Base-by-base conservation (phyloP, 2,113 vertebrate species). In the Papio anubis region DNA sequence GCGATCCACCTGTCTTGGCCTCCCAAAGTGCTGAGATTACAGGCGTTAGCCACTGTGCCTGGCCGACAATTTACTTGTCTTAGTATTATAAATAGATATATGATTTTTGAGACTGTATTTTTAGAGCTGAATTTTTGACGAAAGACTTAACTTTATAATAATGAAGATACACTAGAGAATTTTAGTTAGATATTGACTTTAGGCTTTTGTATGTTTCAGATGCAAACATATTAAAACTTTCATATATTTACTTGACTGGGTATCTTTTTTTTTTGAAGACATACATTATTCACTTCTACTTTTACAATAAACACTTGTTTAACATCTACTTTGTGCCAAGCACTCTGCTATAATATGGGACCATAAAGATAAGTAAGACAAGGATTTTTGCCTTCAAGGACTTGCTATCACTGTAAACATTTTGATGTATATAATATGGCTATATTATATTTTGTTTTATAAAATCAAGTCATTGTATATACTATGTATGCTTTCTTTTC, bases 121-220 rank as follows among this genome's bases (percentile, higher is more conserved):
- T 97, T 98, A 95, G 40, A 96, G 52, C 66, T 92, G 76, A 43
- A 90, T 94, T 97, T 97, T 97, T 96, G 55, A 97, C 89, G 94
- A n/a, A 92, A 76, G 79, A 92, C 43, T 88, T 88, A 89, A 83
- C 72, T 98, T 97, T 98, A 45, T 98, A 96, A 94, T 97, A 96
- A 96, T 96, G 90, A 97, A 92, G 3, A 93, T 93, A 78, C 8
- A 35, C 40, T 50, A 43, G 73, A 82, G 17, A 79, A 82, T 92
- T 97, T 91, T 93, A 83, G 30, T 73, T 90, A 50, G 57, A 14
- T 82, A 90, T 57, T 2, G 27, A 92, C 55, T 93, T 96, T 94
- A 92, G 81, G 43, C 76, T 38, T 97, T 97, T 98, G n/a, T 98
- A 97, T 92, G 2, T 95, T 97, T 97, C 38, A 81, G n/a, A 97